Evolutionary conservation across 2,888 invertebrate genomes (phyloP), one percentile per base, ranked within the genome.

Genomic region (Incurvaria masculella): DNA sequence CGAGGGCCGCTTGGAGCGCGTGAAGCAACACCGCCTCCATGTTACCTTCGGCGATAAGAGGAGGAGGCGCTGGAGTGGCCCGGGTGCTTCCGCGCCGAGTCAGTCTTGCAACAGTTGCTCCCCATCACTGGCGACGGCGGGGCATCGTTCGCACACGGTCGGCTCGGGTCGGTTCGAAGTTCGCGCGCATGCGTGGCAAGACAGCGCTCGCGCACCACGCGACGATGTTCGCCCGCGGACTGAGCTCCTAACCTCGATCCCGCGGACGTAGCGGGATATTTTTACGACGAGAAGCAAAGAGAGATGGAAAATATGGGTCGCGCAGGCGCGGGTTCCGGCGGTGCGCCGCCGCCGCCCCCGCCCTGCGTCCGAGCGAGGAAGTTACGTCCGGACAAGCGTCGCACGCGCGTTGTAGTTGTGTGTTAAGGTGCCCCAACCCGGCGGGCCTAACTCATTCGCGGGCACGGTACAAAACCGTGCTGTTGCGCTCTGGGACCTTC

Each of bases 41-140:
- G 66, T 65, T 76, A 79, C 79, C 79, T 79, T 72, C 48, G 48
- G 19, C 63, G 69, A 71, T 79, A 79, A 57, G 71, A 72, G 47
- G 80, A 79, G 47, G 79, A 75, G 58, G 65, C 65, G 16, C 53
- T 51, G 53, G 76, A 68, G 59, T 72, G 67, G 60, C 72, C 59
- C 48, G 74, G 71, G 56, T 70, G 65, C 57, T 68, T 68, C 51
- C 61, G 59, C 56, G 75, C 72, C 53, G 79, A 72, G 63, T 80
- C 80, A 63, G 80, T 79, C 63, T 81, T 82, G 68, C 81, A 81
- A 69, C 81, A 82, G 64, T 80, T 81, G 67, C 80, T 81, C 63
- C 82, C 82, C 82, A 82, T 81, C 55, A 59, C 64, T 66, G 62
- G 67, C 63, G 69, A 68, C 61, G 75, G 74, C 71, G 58, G 64